Percentiles rank a stretch among this genome's conserved stretches.
phyloP scores from a whole-genome alignment of 2,797 vertebrate genomes.

The Rhinatrema bivittatum region DNA sequence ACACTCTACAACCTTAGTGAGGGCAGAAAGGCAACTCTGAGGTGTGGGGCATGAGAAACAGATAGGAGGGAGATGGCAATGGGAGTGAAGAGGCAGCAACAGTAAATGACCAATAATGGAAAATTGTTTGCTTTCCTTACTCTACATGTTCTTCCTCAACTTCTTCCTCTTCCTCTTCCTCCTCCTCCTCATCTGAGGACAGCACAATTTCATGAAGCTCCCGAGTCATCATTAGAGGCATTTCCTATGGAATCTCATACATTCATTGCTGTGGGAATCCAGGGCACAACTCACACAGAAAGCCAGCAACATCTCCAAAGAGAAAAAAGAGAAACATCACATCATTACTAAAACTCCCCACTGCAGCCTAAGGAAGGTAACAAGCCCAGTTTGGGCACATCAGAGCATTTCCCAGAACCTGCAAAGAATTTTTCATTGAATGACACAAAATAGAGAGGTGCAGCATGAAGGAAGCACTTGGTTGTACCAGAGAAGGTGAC shows the following conservation, averaged over 20 bases:
- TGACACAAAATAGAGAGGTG: no score
- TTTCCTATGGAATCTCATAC: constrained; percentile 41
- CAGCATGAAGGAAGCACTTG: no score
- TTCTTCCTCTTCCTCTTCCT: constrained; percentile 46
- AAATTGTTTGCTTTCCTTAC: neutral
- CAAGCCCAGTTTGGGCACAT: no score
- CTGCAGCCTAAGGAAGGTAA: no score
- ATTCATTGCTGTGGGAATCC: rapidly evolving
- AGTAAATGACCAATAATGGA: neutral
- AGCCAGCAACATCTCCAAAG: no score
- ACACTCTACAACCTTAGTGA: no score
- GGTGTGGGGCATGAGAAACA: neutral
- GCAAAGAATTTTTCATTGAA: no score
- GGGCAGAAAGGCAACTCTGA: neutral
- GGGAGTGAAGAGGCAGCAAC: neutral
- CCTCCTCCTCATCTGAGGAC: constrained; percentile 66
- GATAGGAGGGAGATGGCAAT: neutral
- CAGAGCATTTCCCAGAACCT: no score
- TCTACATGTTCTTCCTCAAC: constrained; percentile 28
- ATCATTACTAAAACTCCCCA: no score
- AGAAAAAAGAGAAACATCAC: no score
- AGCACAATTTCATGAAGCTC: constrained; percentile 68
- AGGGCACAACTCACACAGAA: neutral
- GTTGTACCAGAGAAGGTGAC: no score
- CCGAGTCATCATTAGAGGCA: constrained; percentile 73